A percentile compares a stretch with the other conserved stretches of the same genome.
Evolutionary conservation across 2,113 vertebrate genomes (phyloP).

Genomic region (Aramus guarauna): DNA sequence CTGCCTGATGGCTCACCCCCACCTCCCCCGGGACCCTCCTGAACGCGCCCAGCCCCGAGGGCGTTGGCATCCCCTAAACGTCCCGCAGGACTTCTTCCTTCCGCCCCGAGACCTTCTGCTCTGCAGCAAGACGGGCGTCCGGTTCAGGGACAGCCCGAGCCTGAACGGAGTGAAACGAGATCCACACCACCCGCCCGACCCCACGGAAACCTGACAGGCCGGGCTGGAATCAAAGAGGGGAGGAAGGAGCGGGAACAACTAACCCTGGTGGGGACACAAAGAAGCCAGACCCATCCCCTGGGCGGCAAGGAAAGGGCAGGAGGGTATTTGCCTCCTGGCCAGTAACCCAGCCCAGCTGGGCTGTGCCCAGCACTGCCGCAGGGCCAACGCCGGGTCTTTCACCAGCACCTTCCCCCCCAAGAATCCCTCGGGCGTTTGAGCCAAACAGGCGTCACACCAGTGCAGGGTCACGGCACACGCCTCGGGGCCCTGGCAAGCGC

Average conservation of each 20-base stretch:
- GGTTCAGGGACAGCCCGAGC: not conserved
- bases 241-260: not conserved
- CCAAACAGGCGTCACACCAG: not conserved
- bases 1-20: rapidly evolving
- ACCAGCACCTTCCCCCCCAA: too few species aligned
- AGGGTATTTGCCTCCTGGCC: not conserved
- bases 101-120: not conserved
- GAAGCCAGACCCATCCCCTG: not conserved
- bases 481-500: too few species aligned
- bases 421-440: not conserved
- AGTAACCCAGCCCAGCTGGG: not conserved
- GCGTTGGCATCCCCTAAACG: rapidly evolving
- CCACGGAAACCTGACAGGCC: not conserved
- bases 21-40: not conserved
- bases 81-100: not conserved
- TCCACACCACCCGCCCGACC: rapidly evolving
- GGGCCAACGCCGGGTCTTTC: rapidly evolving
- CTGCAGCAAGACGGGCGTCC: rapidly evolving
- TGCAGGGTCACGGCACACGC: too few species aligned
- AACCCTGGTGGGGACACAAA: not conserved
- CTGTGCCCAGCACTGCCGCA: not conserved
- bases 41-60: not conserved
- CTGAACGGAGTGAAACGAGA: rapidly evolving
- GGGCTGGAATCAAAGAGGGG: not conserved
- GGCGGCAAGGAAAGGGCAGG: not conserved